Evolutionary conservation across 2,888 invertebrate genomes (phyloP).

Genomic region (Zaprionus obscuricornis): DNA sequence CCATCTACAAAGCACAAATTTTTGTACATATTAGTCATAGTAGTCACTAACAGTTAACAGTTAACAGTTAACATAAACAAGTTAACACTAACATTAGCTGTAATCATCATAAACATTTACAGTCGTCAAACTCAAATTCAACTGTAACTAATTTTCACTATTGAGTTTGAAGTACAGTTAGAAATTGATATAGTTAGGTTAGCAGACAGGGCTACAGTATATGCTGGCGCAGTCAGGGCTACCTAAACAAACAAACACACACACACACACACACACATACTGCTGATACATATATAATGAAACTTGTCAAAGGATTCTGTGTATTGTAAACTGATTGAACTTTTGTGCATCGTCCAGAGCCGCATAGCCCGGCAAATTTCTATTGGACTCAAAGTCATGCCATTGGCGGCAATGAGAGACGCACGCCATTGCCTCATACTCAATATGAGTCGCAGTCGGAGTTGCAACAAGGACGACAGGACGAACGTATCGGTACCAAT

Average conservation of each 20-base stretch:
- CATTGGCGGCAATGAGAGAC: conserved; percentile 85
- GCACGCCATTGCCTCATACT: conserved; percentile 85
- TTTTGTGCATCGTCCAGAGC: conserved; percentile 69
- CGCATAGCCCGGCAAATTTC: conserved; percentile 84
- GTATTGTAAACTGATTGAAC: conserved; percentile 63
- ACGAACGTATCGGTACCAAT: conserved; percentile 83
- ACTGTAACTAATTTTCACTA: conserved; percentile 16
- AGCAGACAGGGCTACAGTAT: neutral
- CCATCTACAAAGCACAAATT: conserved; percentile 82
- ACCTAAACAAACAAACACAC: neutral
- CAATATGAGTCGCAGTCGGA: conserved; percentile 73
- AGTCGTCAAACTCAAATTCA: conserved; percentile 5
- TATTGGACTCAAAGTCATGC: conserved; percentile 91
- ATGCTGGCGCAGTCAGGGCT: neutral
- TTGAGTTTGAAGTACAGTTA: neutral
- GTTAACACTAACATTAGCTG: conserved; percentile 2
- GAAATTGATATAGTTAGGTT: neutral
- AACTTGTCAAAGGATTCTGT: conserved; percentile 39
- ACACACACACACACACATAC: neutral
- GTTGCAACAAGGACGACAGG: conserved; percentile 56
- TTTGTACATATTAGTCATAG: conserved; percentile 14
- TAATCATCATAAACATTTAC: conserved; percentile 5
- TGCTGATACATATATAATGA: no score
- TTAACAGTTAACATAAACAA: conserved; percentile 7
- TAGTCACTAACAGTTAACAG: neutral